Evolutionary conservation across 2,113 vertebrate species (phyloP), one percentile per base, ranked within the genome.

Genomic region (Eulemur rufifrons): DNA sequence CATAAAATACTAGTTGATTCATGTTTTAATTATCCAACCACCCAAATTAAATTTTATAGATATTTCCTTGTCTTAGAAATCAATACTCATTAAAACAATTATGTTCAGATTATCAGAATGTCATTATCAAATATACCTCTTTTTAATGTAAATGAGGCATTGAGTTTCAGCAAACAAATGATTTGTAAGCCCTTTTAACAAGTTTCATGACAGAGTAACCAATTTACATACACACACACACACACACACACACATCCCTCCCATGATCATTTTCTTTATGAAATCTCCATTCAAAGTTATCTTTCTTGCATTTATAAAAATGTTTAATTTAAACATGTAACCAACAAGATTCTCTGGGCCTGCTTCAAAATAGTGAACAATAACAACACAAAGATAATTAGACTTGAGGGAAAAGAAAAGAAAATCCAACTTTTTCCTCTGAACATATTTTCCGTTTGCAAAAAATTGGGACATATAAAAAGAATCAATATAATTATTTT

Each of bases 401-500:
- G 17, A 63, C 56, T 42, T 56, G 8, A 7, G n/a, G 77, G 77
- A 0, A 23, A 69, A 32, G 6, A 37, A 8, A 85, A 83, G 25
- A 86, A 84, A 76, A 64, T 4, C 37, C 8, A 88, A 66, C 54
- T 8, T 77, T 21, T 94, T 78, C 15, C 14, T 78, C 45, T 11
- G 25, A 81, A 91, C 9, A 86, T 50, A 91, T 59, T 59, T 76
- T 32, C 73, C 73, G 86, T 78, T 95, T 92, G 45, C 73, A 90
- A 86, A 86, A 54, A 84, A 21, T 78, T 45, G 14, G 69, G 42
- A 87, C 45, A 39, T 42, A 80, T 10, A 32, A 91, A 39, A 91
- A 96, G 47, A 95, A 80, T 90, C 21, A 66, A 61, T 50, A 78
- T 54, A 54, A 87, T 87, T 74, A 90, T 59, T 76, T 83, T 42